phyloP scores from a whole-genome alignment of 2,113 vertebrate genomes.

The Odocoileus hemionus region DNA sequence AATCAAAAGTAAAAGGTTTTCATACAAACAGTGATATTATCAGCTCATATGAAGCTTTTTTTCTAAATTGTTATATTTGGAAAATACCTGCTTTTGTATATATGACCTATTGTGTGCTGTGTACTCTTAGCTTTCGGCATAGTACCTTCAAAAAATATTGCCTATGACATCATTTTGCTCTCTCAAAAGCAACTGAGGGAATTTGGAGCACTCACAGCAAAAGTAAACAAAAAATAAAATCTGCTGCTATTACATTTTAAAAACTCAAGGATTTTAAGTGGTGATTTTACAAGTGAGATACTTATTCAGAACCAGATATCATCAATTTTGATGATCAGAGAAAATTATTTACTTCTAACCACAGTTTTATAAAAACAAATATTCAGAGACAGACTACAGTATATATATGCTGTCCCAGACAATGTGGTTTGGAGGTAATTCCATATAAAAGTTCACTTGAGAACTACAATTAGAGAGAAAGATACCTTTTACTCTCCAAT shows the following conservation, averaged over 20 bases:
- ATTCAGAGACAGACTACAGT: not conserved
- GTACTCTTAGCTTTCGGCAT: not conserved
- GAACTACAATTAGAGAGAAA: not conserved
- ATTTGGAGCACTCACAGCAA: not conserved
- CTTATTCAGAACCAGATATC: slow-evolving; percentile 12
- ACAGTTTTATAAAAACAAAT: slow-evolving; percentile 12
- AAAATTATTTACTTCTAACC: not conserved
- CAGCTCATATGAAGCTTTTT: not conserved
- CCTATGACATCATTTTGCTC: slow-evolving; percentile 13
- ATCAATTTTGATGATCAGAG: slow-evolving; percentile 42
- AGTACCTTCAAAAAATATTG: slow-evolving; percentile 12
- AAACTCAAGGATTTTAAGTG: slow-evolving; percentile 38
- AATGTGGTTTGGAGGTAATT: not conserved
- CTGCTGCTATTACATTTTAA: slow-evolving; percentile 2
- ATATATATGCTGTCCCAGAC: not conserved
- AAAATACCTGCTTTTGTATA: slow-evolving; percentile 15
- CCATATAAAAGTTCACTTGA: not conserved
- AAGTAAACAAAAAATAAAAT: slow-evolving; percentile 38
- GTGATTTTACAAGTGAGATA: slow-evolving; percentile 25
- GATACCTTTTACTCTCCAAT: not conserved
- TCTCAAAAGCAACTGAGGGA: slow-evolving; percentile 30
- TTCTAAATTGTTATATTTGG: not conserved
- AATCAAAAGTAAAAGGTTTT: slow-evolving; percentile 40
- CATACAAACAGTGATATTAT: not conserved
- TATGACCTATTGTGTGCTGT: not conserved